Evolutionary conservation across 2,888 invertebrate genomes (phyloP), one percentile per base, ranked within the genome.

Genomic region (Coenonympha arcania): DNA sequence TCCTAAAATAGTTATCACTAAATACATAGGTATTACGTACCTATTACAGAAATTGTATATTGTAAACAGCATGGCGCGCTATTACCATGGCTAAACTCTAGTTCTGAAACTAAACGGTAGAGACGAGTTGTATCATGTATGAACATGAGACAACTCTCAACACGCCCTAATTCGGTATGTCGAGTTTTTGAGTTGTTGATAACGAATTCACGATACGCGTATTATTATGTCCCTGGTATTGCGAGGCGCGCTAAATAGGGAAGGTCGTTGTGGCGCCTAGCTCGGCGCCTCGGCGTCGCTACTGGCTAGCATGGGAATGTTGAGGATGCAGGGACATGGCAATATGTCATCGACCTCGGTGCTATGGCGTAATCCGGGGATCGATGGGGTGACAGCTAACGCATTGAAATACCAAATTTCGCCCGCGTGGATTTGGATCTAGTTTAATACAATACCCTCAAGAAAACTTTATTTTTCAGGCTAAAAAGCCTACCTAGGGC

Each of bases 241-340:
- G 50, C 54, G 58, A 48, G 37, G 46, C 42, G 52, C 54, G 58
- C 53, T 58, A 60, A 55, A 43, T 51, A 55, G 58, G 64, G 64
- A 68, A 73, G 73, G 72, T 68, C 69, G 64, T 52, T 62, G 54
- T 48, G 77, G 70, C 77, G 75, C 67, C 72, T 60, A 33, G 37
- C 26, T 19, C 49, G 78, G 79, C 76, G 76, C 74, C 76, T 58
- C 51, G 56, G 44, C 62, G 72, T 59, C 75, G 69, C 43, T 13
- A 2, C 24, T 24, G 2, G 19, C 66, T 61, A 60, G 62, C 64
- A 64, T 65, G 65, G 64, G 70, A 72, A 76, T 71, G 71, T 65
- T 56, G 34, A 49, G 28, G 45, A 56, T 50, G 45, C 37, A 46
- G 50, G 42, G 45, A 46, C 48, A 48, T 34, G 40, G 28, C 26